Base-by-base conservation (phyloP, 1,140 invertebrate genomes). In the Capitella teleta region DNA sequence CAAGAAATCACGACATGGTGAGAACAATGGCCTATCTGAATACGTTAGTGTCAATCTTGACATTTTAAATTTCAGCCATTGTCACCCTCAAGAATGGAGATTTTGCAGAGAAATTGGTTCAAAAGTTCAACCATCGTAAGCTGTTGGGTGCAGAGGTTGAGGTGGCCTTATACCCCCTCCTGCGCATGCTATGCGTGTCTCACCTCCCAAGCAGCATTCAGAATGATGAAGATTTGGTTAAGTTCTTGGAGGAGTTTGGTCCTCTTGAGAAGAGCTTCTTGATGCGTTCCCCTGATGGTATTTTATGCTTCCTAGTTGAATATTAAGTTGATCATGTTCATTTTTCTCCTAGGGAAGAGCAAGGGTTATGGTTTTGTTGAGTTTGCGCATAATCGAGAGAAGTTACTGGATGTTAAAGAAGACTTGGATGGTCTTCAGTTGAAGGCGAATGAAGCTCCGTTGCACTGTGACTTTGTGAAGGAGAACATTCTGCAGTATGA, bases 291-390 rank as follows among this genome's bases (percentile, higher is more conserved):
- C 18, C 21, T 6, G 30, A 36, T 19, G 51, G 51, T 52, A 4
- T 36, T 45, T n/a, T 28, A 18, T 45, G 8, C 28, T 19, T 40
- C 6, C 5, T 12, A 12, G 4, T 40, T 0, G 36, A 14, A 6
- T 10, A 16, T 2, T 40, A 24, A 40, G 5, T 24, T 40, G 38
- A 19, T 40, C 38, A 40, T 5, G 10, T 6, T 40, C 25, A 5
- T 40, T 8, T 40, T 40, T 34, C 16, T 40, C 25, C 5, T 12
- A 70, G 68, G 62, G 49, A 67, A 75, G 40, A 77, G 71, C 57
- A 79, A 79, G 61, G 76, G 77, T 2, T 80, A 79, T 65, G 79
- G 78, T n/a, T 75, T 80, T 58, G 76, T 80, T 6, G 76, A 79
- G 56, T 80, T 76, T 64, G 59, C 66, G 18, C 74, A 65, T 26